Base-by-base conservation (phyloP, 64 coral and sea anemone genomes). In the Cladopsammia gracilis region DNA sequence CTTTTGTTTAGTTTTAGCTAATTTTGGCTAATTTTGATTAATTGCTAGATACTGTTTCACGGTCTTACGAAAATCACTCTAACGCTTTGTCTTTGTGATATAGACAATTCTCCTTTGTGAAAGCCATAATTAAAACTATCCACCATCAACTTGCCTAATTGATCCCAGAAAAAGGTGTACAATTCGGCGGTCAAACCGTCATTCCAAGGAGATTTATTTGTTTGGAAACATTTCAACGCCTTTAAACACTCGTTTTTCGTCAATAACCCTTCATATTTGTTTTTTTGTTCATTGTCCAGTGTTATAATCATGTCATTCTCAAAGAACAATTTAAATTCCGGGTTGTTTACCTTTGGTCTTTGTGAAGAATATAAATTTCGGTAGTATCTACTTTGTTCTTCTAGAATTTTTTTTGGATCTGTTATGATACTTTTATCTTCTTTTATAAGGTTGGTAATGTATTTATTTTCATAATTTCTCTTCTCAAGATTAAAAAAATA, bases 161-260 rank as follows among this genome's bases (percentile, higher is more conserved):
- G 68, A 16, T 58, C 8, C 87, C 87, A 89, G 16, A 89, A 89
- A 7, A 34, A 49, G 6, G 34, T 59, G 62, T 89, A 89, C 25
- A 89, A 89, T 62, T 89, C 54, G 5, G 73, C 75, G 10, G 54
- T 20, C 8, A 88, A 56, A 0, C 86, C 71, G 72, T 89, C 72
- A 11, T 34, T 67, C 25, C 56, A 53, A 3, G 72, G 87, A 19
- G 87, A 75, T 65, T 67, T 77, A 3, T 46, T 20, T 18, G 61
- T 78, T 10, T 48, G n/a, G 23, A 89, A 76, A 1, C 23, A 4
- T 6, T 77, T 76, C 16, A 89, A 15, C 8, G 71, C 62, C 10
- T 89, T 54, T 65, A 18, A 34, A 47, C 85, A 72, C 64, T 87
- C 67, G 34, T 23, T 87, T 11, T 5, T 10, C 9, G 85, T 54